Conservation (phyloP, 2,113 vertebrate genomes). For the Onychostoma macrolepis region DNA sequence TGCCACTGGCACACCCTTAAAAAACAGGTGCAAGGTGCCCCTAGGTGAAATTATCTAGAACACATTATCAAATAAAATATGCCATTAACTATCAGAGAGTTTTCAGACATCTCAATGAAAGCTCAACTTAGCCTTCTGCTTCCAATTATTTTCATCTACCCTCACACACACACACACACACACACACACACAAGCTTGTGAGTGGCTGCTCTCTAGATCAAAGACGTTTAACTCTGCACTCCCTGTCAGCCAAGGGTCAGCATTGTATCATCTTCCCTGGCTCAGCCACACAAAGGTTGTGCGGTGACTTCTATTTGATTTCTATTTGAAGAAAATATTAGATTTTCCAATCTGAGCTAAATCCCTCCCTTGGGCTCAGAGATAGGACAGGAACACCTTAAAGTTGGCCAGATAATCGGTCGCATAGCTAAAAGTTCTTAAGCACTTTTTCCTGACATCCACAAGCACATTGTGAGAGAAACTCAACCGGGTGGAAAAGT, state of each 20-base stretch:
- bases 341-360: conserved; percentile 60
- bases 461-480: conserved; percentile 46
- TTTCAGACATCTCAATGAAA: conserved; percentile 16
- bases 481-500: conserved; percentile 37
- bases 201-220: conserved; percentile 56
- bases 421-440: conserved; percentile 64
- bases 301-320: conserved; percentile 63
- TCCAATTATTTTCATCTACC: conserved; percentile 23
- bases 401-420: conserved; percentile 62
- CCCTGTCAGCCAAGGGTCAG: conserved; percentile 51
- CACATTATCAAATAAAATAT: conserved; percentile 17
- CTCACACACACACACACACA: not conserved
- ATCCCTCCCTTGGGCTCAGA: conserved; percentile 66
- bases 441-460: conserved; percentile 58
- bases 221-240: conserved; percentile 56
- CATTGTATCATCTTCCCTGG: conserved; percentile 55
- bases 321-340: conserved; percentile 66
- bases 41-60: conserved; percentile 3
- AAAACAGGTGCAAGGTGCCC: not conserved
- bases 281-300: conserved; percentile 59
- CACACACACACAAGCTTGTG: conserved; percentile 5
- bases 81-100: conserved; percentile 8
- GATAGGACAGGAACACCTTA: conserved; percentile 62
- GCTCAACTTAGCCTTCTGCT: not conserved
- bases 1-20: not conserved